Evolutionary conservation across 2,797 vertebrate species (phyloP).

Genomic region (Eurystomus glaucurus): DNA sequence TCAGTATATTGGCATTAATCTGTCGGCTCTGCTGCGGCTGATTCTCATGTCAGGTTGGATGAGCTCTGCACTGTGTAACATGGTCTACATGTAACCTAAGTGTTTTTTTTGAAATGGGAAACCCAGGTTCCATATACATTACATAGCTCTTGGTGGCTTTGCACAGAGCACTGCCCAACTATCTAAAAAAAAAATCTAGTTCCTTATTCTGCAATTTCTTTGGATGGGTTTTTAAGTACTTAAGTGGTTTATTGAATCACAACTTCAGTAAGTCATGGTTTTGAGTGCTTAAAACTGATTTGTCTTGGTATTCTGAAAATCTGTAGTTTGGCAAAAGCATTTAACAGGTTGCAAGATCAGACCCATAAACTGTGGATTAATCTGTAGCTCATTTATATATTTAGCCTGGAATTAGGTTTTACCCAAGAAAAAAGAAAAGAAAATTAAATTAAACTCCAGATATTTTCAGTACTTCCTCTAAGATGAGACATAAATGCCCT

Average conservation of each 20-base stretch:
- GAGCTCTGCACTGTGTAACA: neutral
- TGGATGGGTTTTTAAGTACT: neutral
- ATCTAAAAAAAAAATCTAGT: neutral
- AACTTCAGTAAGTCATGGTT: neutral
- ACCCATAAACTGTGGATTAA: conserved; percentile 39
- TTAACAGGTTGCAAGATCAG: conserved; percentile 33
- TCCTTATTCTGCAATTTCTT: neutral
- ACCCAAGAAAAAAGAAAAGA: neutral
- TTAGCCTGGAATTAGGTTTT: conserved; percentile 51
- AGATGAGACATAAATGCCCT: neutral
- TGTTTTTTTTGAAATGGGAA: neutral
- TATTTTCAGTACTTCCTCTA: conserved; percentile 49
- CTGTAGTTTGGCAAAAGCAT: neutral
- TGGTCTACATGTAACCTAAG: accelerated
- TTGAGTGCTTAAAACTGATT: conserved; percentile 19
- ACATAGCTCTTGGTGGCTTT: neutral
- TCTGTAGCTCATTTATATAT: conserved; percentile 27
- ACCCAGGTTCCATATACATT: neutral
- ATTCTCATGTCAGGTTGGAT: neutral
- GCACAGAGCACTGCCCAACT: neutral
- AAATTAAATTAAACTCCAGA: conserved; percentile 45
- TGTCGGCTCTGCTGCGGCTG: neutral
- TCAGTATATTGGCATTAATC: accelerated
- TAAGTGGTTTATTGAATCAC: neutral
- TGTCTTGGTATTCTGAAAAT: conserved; percentile 8